Evolutionary conservation across 2,113 vertebrate genomes (phyloP).

Genomic region (Syrmaticus mikado): DNA sequence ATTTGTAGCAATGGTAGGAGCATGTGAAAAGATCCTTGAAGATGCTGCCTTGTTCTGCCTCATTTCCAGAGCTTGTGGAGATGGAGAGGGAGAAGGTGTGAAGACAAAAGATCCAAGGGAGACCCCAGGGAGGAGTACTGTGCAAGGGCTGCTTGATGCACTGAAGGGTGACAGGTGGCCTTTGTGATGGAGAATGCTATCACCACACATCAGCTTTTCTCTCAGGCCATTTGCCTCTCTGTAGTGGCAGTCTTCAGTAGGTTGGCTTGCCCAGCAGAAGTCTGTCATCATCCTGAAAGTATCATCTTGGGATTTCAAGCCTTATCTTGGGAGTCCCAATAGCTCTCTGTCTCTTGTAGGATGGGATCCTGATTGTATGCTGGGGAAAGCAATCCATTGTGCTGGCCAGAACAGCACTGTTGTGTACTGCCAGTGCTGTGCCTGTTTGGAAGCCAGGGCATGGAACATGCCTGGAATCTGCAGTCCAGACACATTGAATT

Average conservation of each 20-base stretch:
- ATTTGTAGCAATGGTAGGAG: background rate
- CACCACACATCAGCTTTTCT: background rate
- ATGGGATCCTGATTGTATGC: background rate
- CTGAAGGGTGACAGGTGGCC: background rate
- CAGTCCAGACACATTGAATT: background rate
- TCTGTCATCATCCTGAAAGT: background rate
- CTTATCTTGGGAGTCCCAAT: background rate
- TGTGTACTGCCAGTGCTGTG: background rate
- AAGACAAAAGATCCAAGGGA: background rate
- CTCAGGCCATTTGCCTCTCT: background rate
- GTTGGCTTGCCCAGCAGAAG: background rate
- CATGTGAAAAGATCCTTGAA: background rate
- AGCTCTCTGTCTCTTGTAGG: background rate
- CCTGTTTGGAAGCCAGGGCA: background rate
- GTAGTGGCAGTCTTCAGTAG: background rate
- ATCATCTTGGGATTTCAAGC: background rate
- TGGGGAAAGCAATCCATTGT: background rate
- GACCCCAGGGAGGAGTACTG: background rate
- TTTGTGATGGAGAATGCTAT: background rate
- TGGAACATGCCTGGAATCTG: accelerated
- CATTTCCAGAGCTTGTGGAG: background rate
- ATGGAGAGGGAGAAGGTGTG: background rate
- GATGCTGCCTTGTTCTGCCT: background rate
- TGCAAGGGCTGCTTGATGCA: background rate
- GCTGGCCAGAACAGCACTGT: background rate